Evolutionary conservation across 1,140 invertebrate genomes (phyloP), one percentile per base, ranked within the genome.

Genomic region (Pinna nobilis): DNA sequence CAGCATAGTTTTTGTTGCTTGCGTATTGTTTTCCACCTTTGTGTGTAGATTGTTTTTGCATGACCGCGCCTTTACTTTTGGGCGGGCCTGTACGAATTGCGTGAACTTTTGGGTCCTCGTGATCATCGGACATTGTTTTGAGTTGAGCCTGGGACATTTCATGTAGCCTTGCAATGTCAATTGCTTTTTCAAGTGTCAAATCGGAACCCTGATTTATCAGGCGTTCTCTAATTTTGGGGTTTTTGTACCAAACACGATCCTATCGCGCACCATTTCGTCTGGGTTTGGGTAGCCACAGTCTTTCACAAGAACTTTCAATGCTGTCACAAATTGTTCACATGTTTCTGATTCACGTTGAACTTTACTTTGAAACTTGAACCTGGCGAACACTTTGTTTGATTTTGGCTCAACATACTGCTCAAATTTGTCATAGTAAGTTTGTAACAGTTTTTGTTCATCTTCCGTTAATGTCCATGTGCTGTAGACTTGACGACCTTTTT

Each of bases 141-240:
- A 65, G n/a, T 50, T 70, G 66, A 49, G 39, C 39, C 28, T 70
- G 55, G 5, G 67, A 60, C 13, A 70, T 30, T 37, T 70, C 67
- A 35, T 50, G 37, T 25, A 57, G 49, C 37, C 67, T 60, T 35
- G 55, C 25, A 32, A 57, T 68, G 23, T 78, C 71, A 28, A 74
- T n/a, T 9, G 72, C 57, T 61, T 75, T 76, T 20, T 65, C 49
- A 1, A 78, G 23, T 23, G 64, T 78, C 18, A 73, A 35, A 3
- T 70, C 70, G 11, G 70, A 61, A 20, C 74, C 67, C 25, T 70
- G 44, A 33, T 65, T 49, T 1, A 78, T 66, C 0, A 73, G 59
- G 53, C 72, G 74, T 47, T 76, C 67, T 50, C 76, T 35, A 7
- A 69, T 61, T 44, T 44, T 44, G 7, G 7, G 39, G 39, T 7